Evolutionary conservation across 2,888 invertebrate genomes (phyloP), one percentile per base, ranked within the genome.

Genomic region (Drosophila prostipennis): DNA sequence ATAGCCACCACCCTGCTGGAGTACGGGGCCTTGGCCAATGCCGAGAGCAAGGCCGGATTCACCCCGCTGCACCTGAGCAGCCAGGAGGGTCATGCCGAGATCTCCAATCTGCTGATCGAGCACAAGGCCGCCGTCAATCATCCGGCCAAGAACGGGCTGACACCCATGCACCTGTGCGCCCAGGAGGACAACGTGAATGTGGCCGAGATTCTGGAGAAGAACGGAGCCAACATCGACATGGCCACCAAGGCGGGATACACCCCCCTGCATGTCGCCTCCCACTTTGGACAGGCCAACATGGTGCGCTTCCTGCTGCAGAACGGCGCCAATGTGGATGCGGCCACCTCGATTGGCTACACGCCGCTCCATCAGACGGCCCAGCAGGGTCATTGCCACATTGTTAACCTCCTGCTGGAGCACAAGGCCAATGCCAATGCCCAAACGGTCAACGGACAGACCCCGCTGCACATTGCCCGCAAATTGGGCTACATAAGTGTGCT

Each of bases 301-400:
- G 98, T 99, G 67, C 95, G 97, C 52, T 99, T 97, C 92, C 93
- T 99, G 74, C 93, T 99, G 59, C 96, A 97, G 76, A 96, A 96
- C 80, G 97, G 96, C 39, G 98, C 98, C 11, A 95, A 96, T 76
- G 98, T 99, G 19, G 96, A 97, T 91, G 95, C 96, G 19, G 95
- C 95, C 77, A 97, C 97, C 23, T 93, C 94, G 54, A 94, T 96
- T 88, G 98, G 98, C 13, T 98, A 98, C 90, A 99, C 99, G 5
- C 98, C 99, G 2, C 93, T 99, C 13, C 99, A 99, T 93, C 99
- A 99, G 93, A 99, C 99, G 6, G 98, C 99, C 10, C 99, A 99
- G 92, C 99, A 99, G 93, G 99, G 99, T 0, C 99, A 99, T 92
- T 97, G 98, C 59, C 96, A 97, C 78, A 98, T 99, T 83, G 98